Base-by-base conservation (phyloP, 2,888 invertebrate genomes). In the Trisateles emortualis region DNA sequence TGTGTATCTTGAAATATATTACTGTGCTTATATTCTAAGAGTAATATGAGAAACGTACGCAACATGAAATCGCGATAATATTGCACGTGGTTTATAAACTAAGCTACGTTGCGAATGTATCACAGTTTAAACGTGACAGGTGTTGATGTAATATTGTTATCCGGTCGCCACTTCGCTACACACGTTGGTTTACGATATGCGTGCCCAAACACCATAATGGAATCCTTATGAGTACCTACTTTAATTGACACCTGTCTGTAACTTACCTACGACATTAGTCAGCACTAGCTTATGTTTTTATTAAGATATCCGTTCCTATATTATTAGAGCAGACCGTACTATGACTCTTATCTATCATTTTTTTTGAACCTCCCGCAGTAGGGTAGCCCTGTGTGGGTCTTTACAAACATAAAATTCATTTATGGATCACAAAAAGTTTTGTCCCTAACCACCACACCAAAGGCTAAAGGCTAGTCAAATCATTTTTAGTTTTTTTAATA, bases 51-150 rank as follows among this genome's bases (percentile, higher is more conserved):
- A 5, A 16, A 8, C 8, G 10, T 13, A 14, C 10, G 29, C 41
- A 41, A 41, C n/a, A 29, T 29, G 29, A 41, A 41, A 41, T 41
- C 29, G 41, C 26, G n/a, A 29, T 41, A 26, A 16, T 13, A 41
- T 10, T 5, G n/a, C 41, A 41, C 41, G 14, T 41, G 41, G 14
- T 9, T 26, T 26, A 16, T n/a, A 19, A 4, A 41, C 24, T 24
- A 8, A 1, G 40, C 24, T 6, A 16, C 35, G 14, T 32, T 32
- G 11, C 32, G 6, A 32, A 14, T 33, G 33, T 33, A 14, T 5
- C 33, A 10, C 2, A 2, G 6, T 38, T 24, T 16, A 9, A 41
- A 41, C 41, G 29, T 41, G 14, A 41, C 41, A 41, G 41, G 29
- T 41, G 29, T 24, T 22, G 39, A 24, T 13, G 24, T 39, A 24